phyloP scores from a whole-genome alignment of 2,113 vertebrate species.

The Pelecanus crispus region DNA sequence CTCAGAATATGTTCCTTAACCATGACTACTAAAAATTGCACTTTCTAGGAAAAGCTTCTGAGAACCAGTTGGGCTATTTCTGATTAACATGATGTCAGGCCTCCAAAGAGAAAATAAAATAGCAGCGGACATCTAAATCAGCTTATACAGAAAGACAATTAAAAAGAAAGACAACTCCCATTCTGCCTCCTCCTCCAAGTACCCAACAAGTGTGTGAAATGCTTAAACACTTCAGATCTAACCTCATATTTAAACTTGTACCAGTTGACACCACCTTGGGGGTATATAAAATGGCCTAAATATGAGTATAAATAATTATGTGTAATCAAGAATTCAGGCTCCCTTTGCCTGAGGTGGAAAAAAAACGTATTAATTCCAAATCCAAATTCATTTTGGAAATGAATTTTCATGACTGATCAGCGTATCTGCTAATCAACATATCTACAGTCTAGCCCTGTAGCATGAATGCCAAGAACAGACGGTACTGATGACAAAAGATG shows the following conservation, averaged over 20 bases:
- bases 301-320: conserved; percentile 40
- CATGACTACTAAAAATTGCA: neutral
- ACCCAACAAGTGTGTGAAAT: neutral
- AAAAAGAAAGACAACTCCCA: neutral
- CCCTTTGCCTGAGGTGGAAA: conserved; percentile 40
- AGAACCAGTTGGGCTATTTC: neutral
- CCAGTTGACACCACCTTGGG: conserved; percentile 2
- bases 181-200: neutral
- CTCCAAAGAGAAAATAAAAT: neutral
- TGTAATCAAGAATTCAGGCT: conserved; percentile 42
- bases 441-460: conserved; percentile 12
- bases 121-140: neutral
- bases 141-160: neutral
- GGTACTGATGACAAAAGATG: conserved; percentile 28
- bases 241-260: conserved; percentile 27
- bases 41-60: neutral
- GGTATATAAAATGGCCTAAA: conserved; percentile 25
- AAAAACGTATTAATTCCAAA: conserved; percentile 2
- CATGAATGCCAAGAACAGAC: conserved; percentile 38
- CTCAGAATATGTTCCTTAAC: neutral
- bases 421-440: conserved; percentile 36
- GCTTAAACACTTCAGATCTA: conserved; percentile 1
- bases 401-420: conserved; percentile 64
- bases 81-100: neutral
- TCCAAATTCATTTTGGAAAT: conserved; percentile 49